phyloP scores from a whole-genome alignment of 2,888 invertebrate species.

The Hanleya hanleyi region DNA sequence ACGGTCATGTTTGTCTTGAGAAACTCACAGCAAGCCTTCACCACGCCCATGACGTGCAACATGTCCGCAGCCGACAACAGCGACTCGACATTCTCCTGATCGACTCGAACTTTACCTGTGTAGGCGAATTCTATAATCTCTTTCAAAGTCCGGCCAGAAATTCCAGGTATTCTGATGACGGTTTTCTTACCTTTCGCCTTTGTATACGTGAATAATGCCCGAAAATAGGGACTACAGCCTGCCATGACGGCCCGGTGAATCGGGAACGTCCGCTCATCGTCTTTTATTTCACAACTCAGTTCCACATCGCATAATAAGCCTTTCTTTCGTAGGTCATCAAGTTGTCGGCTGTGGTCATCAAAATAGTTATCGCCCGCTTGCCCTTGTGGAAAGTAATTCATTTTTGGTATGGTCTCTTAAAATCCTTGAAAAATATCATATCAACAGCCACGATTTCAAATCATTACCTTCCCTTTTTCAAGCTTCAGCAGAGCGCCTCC shows the following conservation, averaged over 20 bases:
- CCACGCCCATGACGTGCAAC: conserved; percentile 84
- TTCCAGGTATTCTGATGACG: conserved; percentile 48
- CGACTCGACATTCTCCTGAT: conserved; percentile 81
- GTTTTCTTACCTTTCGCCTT: conserved; percentile 75
- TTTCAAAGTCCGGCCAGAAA: conserved; percentile 47
- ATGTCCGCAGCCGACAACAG: conserved; percentile 83
- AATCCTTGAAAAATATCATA: no score
- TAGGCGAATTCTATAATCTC: conserved; percentile 79
- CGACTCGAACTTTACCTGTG: conserved; percentile 81
- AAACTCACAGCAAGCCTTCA: conserved; percentile 86
- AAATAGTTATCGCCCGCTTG: neutral
- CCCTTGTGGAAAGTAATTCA: neutral
- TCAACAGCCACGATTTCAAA: no score
- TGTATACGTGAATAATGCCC: conserved; percentile 87
- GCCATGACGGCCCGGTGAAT: conserved; percentile 79
- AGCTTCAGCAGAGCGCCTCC: no score
- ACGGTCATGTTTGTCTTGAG: conserved; percentile 81
- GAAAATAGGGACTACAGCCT: conserved; percentile 92
- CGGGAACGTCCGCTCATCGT: conserved; percentile 86
- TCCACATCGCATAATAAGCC: conserved; percentile 79
- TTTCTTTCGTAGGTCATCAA: conserved; percentile 77
- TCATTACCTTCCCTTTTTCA: no score
- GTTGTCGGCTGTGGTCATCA: conserved; percentile 19
- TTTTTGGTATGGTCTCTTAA: no score
- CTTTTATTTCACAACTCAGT: conserved; percentile 76